Evolutionary conservation across 2,113 vertebrate species (phyloP).

Genomic region (Noctilio leporinus): DNA sequence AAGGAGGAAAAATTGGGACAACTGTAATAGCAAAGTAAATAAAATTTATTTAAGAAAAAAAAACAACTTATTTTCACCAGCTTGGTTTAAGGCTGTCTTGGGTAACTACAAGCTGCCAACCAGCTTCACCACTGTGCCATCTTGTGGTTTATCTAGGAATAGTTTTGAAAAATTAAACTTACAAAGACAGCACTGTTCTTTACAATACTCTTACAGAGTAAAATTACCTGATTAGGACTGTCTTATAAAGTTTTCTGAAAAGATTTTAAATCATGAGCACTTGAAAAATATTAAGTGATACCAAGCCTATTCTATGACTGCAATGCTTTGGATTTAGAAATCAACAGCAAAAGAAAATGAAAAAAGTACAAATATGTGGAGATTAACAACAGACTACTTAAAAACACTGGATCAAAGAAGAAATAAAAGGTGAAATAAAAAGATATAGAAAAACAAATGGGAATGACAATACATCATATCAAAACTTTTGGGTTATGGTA

Average conservation of each 20-base stretch:
- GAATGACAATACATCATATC: not conserved
- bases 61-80: no score
- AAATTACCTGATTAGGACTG: not conserved
- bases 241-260: not conserved
- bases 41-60: no score
- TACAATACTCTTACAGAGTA: not conserved
- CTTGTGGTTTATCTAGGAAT: conserved; percentile 83
- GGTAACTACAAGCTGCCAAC: conserved; percentile 89
- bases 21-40: no score
- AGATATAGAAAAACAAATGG: not conserved
- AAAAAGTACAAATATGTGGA: not conserved
- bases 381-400: not conserved
- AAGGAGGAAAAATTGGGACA: no score
- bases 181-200: not conserved
- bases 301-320: not conserved
- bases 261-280: not conserved
- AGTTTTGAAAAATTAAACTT: conserved; percentile 29
- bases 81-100: conserved; percentile 85
- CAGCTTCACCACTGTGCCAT: conserved; percentile 86
- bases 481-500: not conserved
- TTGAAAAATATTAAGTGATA: not conserved
- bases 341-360: not conserved
- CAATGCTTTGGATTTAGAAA: not conserved
- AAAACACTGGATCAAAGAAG: not conserved
- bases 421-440: not conserved